phyloP scores from a whole-genome alignment of 2,888 invertebrate genomes.

The Folsomia candida region DNA sequence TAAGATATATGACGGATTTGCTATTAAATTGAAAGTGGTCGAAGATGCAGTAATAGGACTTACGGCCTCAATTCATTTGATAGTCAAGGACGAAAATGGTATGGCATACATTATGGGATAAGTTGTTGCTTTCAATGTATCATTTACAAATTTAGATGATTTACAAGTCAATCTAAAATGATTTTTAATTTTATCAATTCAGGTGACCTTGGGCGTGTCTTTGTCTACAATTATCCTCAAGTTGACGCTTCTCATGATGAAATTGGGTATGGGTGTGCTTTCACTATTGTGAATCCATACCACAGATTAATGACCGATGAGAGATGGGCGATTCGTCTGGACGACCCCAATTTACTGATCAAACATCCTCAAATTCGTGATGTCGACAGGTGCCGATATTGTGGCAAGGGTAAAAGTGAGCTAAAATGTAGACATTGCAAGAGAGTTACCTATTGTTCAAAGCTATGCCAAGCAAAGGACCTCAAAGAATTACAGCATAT shows the following conservation, averaged over 20 bases:
- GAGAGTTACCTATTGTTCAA: constrained; percentile 1
- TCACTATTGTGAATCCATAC: constrained; percentile 24
- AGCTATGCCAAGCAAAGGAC: not conserved
- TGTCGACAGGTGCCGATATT: not conserved
- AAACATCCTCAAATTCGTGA: not conserved
- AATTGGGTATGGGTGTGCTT: constrained; percentile 18
- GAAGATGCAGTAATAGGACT: constrained; percentile 22
- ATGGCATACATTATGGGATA: too few relatives aligned
- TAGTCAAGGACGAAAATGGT: constrained; percentile 23
- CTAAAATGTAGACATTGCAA: not conserved
- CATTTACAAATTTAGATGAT: too few relatives aligned
- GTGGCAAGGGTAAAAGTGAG: not conserved
- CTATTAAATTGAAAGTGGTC: constrained; percentile 21
- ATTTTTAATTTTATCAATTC: too few relatives aligned
- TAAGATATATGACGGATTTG: constrained; percentile 17
- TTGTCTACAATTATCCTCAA: constrained; percentile 22
- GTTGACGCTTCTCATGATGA: constrained; percentile 6
- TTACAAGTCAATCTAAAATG: too few relatives aligned
- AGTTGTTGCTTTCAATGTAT: too few relatives aligned
- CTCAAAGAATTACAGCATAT: not conserved
- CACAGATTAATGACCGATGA: not conserved
- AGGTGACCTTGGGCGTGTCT: constrained; percentile 11
- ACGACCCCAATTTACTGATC: not conserved
- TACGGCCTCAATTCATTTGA: constrained; percentile 3
- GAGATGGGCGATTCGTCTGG: not conserved